Conservation (phyloP, 2,888 invertebrate species). For the Iphiclides podalirius region DNA sequence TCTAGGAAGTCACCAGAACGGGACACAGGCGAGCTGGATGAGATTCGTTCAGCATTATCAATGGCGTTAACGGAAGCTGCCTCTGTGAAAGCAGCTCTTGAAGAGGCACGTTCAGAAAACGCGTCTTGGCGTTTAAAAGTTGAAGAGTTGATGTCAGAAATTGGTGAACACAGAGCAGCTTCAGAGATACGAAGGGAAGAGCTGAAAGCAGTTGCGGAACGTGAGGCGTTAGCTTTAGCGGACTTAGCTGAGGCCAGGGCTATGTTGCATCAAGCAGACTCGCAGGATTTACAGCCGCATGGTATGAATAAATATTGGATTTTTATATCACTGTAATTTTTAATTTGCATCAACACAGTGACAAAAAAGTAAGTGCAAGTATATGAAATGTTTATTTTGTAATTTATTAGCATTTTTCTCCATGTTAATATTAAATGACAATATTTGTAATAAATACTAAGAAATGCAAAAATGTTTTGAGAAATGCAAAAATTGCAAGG, state of each 20-base stretch:
- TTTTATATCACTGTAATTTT: no score
- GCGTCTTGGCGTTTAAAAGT: conserved; percentile 56
- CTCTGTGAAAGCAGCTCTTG: conserved; percentile 50
- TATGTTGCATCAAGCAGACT: conserved; percentile 57
- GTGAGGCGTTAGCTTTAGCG: conserved; percentile 58
- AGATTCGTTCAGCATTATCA: conserved; percentile 47
- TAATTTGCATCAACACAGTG: no score
- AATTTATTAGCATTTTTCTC: no score
- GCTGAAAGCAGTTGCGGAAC: conserved; percentile 52
- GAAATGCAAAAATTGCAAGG: no score
- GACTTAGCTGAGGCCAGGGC: conserved; percentile 64
- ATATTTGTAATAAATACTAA: no score
- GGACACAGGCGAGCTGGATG: conserved; percentile 61
- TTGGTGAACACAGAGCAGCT: conserved; percentile 55
- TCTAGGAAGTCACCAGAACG: conserved; percentile 50
- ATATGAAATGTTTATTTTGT: no score
- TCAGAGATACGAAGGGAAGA: conserved; percentile 62
- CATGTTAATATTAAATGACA: no score
- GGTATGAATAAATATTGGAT: conserved; percentile 42
- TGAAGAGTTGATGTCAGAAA: conserved; percentile 55
- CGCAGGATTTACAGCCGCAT: conserved; percentile 61
- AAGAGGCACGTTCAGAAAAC: conserved; percentile 51
- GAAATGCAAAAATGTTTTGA: no score
- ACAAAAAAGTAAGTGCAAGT: no score
- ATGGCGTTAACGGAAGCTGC: conserved; percentile 51